Percentiles rank a stretch among this genome's conserved stretches.
Evolutionary conservation across 2,797 vertebrate species (phyloP).

Genomic region (Graptemys geographica): DNA sequence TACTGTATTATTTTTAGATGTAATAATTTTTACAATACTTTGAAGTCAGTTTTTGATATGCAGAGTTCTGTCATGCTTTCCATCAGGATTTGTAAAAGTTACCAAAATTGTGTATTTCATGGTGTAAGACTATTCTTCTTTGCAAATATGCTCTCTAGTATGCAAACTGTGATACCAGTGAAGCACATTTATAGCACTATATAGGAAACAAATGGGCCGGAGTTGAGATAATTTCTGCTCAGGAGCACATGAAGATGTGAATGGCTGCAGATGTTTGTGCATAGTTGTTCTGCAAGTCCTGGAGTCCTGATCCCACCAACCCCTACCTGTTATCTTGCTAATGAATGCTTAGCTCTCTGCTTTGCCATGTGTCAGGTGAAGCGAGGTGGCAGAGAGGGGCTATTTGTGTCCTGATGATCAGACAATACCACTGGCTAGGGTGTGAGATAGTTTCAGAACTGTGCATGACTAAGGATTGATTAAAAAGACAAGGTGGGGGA

Average conservation of each 20-base stretch:
- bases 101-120: not conserved
- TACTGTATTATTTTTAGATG: not conserved
- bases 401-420: too few relatives aligned
- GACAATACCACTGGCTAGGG: not conserved
- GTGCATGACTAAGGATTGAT: not conserved
- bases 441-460: not conserved
- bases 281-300: not conserved
- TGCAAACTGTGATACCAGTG: not conserved
- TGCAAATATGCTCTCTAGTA: not conserved
- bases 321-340: not conserved
- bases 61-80: not conserved
- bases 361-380: accelerated
- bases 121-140: not conserved
- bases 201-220: not conserved
- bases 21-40: not conserved
- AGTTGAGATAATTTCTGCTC: not conserved
- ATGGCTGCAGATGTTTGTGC: not conserved
- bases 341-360: not conserved
- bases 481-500: not conserved
- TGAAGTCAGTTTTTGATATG: not conserved
- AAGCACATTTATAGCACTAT: not conserved
- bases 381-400: not conserved
- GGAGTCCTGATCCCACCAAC: not conserved
- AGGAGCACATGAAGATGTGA: not conserved
- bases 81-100: not conserved